Evolutionary conservation across 2,888 invertebrate genomes (phyloP).

Genomic region (Pherbina coryleti): DNA sequence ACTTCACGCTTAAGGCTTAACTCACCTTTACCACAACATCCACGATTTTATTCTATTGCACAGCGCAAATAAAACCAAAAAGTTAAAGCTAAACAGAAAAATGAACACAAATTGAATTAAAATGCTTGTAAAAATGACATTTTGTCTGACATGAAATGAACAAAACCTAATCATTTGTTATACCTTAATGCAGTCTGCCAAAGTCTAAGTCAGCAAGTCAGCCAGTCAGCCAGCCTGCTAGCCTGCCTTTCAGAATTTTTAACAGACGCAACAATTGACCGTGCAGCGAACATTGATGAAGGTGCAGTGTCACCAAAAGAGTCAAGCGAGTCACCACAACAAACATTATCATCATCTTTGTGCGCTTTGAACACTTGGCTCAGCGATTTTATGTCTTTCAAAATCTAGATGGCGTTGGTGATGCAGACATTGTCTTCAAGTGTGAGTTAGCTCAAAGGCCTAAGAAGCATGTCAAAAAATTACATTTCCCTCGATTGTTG

Average conservation of each 20-base stretch:
- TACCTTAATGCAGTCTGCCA: slow-evolving; percentile 37
- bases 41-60: background rate
- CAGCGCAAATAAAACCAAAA: background rate
- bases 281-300: slow-evolving; percentile 22
- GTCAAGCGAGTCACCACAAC: slow-evolving; percentile 33
- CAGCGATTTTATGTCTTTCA: slow-evolving; percentile 33
- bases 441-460: background rate
- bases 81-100: background rate
- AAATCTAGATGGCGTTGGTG: slow-evolving; percentile 9
- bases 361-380: slow-evolving; percentile 22
- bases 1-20: background rate
- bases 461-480: background rate
- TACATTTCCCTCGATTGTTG: slow-evolving; percentile 2
- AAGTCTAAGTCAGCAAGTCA: slow-evolving; percentile 23
- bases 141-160: slow-evolving; percentile 61
- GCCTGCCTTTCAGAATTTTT: slow-evolving; percentile 43
- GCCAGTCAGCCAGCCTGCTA: slow-evolving; percentile 17
- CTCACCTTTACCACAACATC: background rate
- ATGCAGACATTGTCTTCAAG: too few species aligned
- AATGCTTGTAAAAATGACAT: slow-evolving; percentile 59
- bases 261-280: slow-evolving; percentile 46
- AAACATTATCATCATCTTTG: slow-evolving; percentile 17
- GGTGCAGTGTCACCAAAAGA: slow-evolving; percentile 40
- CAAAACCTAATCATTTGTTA: slow-evolving; percentile 58
- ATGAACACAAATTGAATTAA: slow-evolving; percentile 55